phyloP scores from a whole-genome alignment of 2,888 invertebrate species.

The Micoletzkya japonica region DNA sequence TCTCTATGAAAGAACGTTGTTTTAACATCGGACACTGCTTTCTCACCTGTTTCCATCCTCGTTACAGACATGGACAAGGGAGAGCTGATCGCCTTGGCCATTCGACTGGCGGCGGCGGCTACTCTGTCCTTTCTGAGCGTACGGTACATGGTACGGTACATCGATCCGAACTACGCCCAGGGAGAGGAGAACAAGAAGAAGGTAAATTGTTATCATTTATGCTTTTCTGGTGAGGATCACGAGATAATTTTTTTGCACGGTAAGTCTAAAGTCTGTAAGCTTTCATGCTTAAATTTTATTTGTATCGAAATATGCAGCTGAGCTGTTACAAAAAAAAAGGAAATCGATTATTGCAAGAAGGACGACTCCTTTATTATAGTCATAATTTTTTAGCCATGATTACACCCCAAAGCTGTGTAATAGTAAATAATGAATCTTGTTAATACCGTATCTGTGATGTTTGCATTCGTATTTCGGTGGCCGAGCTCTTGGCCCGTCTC shows the following conservation, averaged over 20 bases:
- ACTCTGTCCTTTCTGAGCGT: slow-evolving; percentile 41
- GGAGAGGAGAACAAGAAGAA: slow-evolving; percentile 53
- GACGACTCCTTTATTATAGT: too few species aligned
- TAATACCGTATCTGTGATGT: background rate
- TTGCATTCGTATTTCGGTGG: slow-evolving; percentile 44
- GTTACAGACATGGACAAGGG: slow-evolving; percentile 31
- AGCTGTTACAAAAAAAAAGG: too few species aligned
- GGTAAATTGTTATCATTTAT: slow-evolving; percentile 31
- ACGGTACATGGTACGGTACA: slow-evolving; percentile 40
- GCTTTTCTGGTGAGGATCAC: background rate
- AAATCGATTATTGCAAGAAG: too few species aligned
- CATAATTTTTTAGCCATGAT: too few species aligned
- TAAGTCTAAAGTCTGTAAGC: too few species aligned
- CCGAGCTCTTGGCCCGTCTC: slow-evolving; percentile 44
- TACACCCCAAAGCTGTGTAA: too few species aligned
- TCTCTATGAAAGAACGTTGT: too few species aligned
- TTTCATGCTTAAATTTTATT: too few species aligned
- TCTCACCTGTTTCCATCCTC: background rate
- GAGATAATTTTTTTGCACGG: too few species aligned
- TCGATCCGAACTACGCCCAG: slow-evolving; percentile 47
- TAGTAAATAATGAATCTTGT: background rate
- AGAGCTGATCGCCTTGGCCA: slow-evolving; percentile 36
- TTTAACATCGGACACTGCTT: too few species aligned
- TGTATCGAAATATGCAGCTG: too few species aligned
- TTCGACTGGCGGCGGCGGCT: slow-evolving; percentile 42